phyloP scores from a whole-genome alignment of 1,140 invertebrate species.

The Zaprionus africanus region DNA sequence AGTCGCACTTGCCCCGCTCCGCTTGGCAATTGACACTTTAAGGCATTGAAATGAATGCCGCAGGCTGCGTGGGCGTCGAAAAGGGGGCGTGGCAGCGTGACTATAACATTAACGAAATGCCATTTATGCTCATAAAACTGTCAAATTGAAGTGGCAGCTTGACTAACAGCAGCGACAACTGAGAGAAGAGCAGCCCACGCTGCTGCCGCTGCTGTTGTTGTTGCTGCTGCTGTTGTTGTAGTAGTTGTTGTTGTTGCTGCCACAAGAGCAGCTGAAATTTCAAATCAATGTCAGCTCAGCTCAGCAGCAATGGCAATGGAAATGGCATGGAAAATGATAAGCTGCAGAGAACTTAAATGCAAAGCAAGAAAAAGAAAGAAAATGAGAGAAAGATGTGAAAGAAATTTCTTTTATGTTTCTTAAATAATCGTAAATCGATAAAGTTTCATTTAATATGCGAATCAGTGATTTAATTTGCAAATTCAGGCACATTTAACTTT shows the following conservation, averaged over 20 bases:
- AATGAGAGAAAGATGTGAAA: not conserved
- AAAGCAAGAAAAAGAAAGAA: not conserved
- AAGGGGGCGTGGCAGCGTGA: slow-evolving; percentile 53
- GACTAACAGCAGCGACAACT: slow-evolving; percentile 41
- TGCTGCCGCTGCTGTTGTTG: not conserved
- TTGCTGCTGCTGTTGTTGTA: not conserved
- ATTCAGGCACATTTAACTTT: slow-evolving; percentile 18
- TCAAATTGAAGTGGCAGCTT: slow-evolving; percentile 72
- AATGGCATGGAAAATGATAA: slow-evolving; percentile 10
- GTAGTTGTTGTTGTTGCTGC: not conserved
- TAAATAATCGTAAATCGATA: not conserved
- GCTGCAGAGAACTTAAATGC: not conserved
- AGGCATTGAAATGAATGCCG: slow-evolving; percentile 59
- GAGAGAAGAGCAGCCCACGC: not conserved
- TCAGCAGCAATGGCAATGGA: not conserved
- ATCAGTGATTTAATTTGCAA: slow-evolving; percentile 9
- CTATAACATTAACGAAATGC: slow-evolving; percentile 65
- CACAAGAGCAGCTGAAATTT: slow-evolving; percentile 21
- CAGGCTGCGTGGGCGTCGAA: slow-evolving; percentile 28
- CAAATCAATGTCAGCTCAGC: slow-evolving; percentile 49
- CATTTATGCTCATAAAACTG: slow-evolving; percentile 78
- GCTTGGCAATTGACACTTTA: slow-evolving; percentile 77
- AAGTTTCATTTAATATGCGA: not conserved
- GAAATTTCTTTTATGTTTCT: not conserved
- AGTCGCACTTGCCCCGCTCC: not conserved